Conservation (phyloP, 1,140 invertebrate species). For the Zaprionus taronus region DNA sequence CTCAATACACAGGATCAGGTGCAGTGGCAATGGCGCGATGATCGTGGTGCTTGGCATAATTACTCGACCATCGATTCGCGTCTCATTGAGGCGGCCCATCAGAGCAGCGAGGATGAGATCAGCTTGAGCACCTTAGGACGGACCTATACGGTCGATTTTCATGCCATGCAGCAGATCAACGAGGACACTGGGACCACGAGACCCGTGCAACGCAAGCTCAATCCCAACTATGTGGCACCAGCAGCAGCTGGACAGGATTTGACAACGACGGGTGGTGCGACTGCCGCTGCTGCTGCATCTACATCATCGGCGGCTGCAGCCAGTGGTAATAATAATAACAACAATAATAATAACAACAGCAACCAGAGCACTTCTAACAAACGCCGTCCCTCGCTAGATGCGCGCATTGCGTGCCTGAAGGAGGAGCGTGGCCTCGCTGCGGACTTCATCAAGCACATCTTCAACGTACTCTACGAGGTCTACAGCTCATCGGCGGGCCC, state of each 20-base stretch:
- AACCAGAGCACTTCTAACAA: constrained; percentile 34
- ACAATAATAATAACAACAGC: constrained; percentile 51
- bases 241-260: constrained; percentile 70
- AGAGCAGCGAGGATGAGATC: constrained; percentile 97
- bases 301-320: constrained; percentile 36
- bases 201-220: constrained; percentile 91
- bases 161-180: constrained; percentile 99
- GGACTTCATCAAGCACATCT: constrained; percentile 94
- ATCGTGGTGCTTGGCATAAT: constrained; percentile 92
- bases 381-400: constrained; percentile 85
- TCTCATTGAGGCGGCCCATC: constrained; percentile 93
- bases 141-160: constrained; percentile 97
- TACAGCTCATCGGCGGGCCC: constrained; percentile 98
- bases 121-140: constrained; percentile 95
- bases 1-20: constrained; percentile 90
- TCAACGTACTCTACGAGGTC: constrained; percentile 97
- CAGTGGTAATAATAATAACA: constrained; percentile 36
- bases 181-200: constrained; percentile 97
- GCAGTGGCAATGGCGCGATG: constrained; percentile 98
- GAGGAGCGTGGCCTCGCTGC: constrained; percentile 89
- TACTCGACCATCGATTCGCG: constrained; percentile 88
- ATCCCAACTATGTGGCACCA: constrained; percentile 79
- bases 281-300: constrained; percentile 51
- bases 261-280: constrained; percentile 37
- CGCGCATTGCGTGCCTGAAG: constrained; percentile 88